Conservation (phyloP, 2,888 invertebrate genomes). For the Copidosoma aretas region DNA sequence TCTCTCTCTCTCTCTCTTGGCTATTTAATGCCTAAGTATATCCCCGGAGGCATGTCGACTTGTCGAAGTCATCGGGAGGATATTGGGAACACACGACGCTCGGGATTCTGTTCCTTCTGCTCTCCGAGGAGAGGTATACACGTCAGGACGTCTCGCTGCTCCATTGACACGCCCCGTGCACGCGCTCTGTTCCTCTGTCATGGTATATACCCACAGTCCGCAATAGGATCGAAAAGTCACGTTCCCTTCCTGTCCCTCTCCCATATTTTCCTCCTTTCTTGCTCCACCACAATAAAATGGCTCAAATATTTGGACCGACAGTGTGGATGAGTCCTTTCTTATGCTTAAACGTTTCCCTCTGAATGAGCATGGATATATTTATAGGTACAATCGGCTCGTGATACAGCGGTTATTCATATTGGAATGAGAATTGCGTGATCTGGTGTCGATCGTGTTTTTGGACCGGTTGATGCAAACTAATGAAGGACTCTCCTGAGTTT, state of each 20-base stretch:
- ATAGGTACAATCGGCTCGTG: too few relatives aligned
- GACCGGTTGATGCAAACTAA: too few relatives aligned
- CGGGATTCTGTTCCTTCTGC: constrained; percentile 30
- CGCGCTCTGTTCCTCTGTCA: neutral
- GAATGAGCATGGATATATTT: neutral
- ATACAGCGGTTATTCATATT: too few relatives aligned
- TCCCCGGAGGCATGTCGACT: constrained; percentile 30
- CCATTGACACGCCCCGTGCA: neutral
- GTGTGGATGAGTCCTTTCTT: neutral
- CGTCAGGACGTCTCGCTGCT: too few relatives aligned
- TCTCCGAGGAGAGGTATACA: too few relatives aligned
- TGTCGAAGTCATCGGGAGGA: constrained; percentile 29
- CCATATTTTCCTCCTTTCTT: neutral
- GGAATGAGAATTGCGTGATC: too few relatives aligned
- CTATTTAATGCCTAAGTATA: too few relatives aligned
- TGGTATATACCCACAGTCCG: too few relatives aligned
- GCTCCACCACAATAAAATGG: neutral
- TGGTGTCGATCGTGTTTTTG: too few relatives aligned
- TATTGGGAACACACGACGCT: constrained; percentile 42
- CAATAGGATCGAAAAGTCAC: neutral
- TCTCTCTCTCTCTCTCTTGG: too few relatives aligned
- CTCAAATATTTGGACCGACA: neutral
- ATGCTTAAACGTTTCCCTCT: neutral
- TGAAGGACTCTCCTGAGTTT: too few relatives aligned
- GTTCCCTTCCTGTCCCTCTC: neutral